Base-by-base conservation (phyloP, 2,797 vertebrate genomes). In the Anniella stebbinsi region DNA sequence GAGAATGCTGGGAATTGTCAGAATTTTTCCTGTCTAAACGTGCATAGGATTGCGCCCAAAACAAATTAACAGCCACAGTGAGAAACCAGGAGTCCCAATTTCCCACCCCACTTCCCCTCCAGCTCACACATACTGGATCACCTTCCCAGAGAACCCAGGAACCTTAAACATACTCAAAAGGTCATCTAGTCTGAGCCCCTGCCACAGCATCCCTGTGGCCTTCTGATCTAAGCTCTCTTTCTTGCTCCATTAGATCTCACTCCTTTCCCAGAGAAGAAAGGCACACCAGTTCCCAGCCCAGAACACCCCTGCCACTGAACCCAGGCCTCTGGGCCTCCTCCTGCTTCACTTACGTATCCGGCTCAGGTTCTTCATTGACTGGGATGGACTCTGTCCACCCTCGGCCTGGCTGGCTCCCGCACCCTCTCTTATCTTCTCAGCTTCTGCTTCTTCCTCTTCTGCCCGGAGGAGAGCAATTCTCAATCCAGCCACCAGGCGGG, bases 401-500 rank as follows among this genome's bases (percentile, higher is more conserved):
- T 80, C 69, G 0, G 4, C 38, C 4, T 18, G 54, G 60, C 38
- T 33, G 1, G 28, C 73, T 28, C 84, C 3, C 0, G 63, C 7
- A 8, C 83, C 60, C 18, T 75, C 81, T 48, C 48, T 48, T 23
- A 36, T 54, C 28, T 80, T 63, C 33, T 69, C 57, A 0, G 10
- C 54, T 17, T n/a, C 77, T 17, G 30, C 23, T 41, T 88, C 69
- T 23, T 67, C 84, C 30, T 83, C 89, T 70, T 87, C 89, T 4
- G 80, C 60, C 12, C 38, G 87, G 13, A 86, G 60, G 75, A 95
- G 90, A 33, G 93, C 93, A 23, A 92, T 91, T 3, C 90, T 85
- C 63, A 95, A 81, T 4, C 93, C 94, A 9, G 86, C 92, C 91
- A 95, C 92, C 18, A 95, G 80, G 18, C 93, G 88, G 51, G 93